Conservation (phyloP, 2,888 invertebrate genomes). For the Drosophila trichaetosa region DNA sequence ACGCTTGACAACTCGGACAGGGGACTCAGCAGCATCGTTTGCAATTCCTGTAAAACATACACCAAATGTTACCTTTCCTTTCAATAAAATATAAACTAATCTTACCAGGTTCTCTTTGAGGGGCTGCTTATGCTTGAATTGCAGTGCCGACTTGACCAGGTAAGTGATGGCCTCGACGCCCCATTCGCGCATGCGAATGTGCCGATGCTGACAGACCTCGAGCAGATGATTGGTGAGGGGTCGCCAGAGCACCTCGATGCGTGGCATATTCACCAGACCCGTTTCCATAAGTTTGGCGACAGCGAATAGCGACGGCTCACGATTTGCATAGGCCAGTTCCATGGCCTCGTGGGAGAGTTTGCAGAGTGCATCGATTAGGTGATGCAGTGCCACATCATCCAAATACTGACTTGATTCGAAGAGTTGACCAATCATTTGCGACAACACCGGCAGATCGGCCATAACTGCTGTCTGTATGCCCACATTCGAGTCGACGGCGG, state of each 20-base stretch:
- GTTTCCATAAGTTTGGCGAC: slow-evolving; percentile 99
- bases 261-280: slow-evolving; percentile 95
- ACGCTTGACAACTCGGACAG: slow-evolving; percentile 96
- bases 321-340: slow-evolving; percentile 97
- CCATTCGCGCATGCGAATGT: slow-evolving; percentile 98
- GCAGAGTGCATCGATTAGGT: slow-evolving; percentile 97
- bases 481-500: slow-evolving; percentile 90
- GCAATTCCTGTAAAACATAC: slow-evolving; percentile 87
- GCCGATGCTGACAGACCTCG: slow-evolving; percentile 98
- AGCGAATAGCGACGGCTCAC: slow-evolving; percentile 98
- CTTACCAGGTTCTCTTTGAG: slow-evolving; percentile 92
- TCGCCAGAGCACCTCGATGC: slow-evolving; percentile 97
- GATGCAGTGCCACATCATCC: slow-evolving; percentile 97
- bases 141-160: slow-evolving; percentile 95
- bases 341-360: slow-evolving; percentile 98
- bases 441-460: slow-evolving; percentile 96
- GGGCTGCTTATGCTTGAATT: slow-evolving; percentile 93
- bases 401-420: slow-evolving; percentile 97
- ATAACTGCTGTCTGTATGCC: slow-evolving; percentile 98
- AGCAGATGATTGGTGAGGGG: slow-evolving; percentile 97
- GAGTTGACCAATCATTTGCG: slow-evolving; percentile 95
- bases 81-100: not conserved
- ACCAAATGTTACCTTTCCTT: not conserved
- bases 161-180: slow-evolving; percentile 98
- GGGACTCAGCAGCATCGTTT: slow-evolving; percentile 94